Conservation (phyloP, 2,113 vertebrate species). For the Antigone vipio region DNA sequence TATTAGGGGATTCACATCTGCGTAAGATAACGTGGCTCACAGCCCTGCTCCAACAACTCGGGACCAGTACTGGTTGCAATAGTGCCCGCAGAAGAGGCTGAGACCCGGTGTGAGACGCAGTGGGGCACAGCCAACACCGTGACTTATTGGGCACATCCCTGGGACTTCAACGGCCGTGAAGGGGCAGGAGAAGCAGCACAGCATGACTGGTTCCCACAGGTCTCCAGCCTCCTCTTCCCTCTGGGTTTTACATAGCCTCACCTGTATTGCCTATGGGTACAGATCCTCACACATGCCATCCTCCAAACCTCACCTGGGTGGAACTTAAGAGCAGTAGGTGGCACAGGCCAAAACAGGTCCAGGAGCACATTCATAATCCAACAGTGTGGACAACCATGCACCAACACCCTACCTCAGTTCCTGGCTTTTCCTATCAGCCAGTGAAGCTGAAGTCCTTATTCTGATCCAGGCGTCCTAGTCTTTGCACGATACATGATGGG, state of each 20-base stretch:
- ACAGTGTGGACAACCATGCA: not conserved
- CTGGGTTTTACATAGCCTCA: not conserved
- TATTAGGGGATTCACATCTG: not conserved
- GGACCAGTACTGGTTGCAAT: not conserved
- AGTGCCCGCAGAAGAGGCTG: not conserved
- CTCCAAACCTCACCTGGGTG: accelerated
- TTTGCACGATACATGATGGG: not conserved
- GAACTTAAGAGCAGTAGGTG: not conserved
- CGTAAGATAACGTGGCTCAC: not conserved
- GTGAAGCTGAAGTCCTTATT: not conserved
- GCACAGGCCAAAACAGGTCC: not conserved
- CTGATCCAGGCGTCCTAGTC: not conserved
- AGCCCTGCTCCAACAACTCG: not conserved
- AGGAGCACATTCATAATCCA: not conserved
- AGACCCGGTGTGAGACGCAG: not conserved
- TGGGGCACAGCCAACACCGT: not conserved
- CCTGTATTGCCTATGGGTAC: not conserved
- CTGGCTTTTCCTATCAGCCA: not conserved
- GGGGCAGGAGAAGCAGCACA: not conserved
- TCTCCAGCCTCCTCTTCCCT: not conserved
- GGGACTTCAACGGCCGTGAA: not conserved
- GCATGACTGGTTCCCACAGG: not conserved
- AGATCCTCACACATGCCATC: not conserved
- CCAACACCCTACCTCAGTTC: not conserved
- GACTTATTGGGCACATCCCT: not conserved